Base-by-base conservation (phyloP, 1,140 invertebrate genomes). In the Chlorops oryzae region DNA sequence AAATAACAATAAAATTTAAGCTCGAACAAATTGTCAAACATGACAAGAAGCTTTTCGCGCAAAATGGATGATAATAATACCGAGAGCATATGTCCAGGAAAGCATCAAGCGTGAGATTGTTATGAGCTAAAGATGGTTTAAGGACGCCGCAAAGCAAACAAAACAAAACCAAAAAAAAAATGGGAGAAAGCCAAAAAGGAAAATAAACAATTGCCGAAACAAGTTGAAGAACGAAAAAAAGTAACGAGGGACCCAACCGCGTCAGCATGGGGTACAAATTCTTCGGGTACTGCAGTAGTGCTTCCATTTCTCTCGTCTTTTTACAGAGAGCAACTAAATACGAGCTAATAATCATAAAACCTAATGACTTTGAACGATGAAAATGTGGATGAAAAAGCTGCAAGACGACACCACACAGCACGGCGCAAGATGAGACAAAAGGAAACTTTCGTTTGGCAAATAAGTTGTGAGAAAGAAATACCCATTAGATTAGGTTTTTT, bases 261-360 rank as follows among this genome's bases (percentile, higher is more conserved):
- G n/a, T n/a, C n/a, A n/a, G n/a, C n/a, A n/a, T n/a, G n/a, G n/a
- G n/a, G n/a, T n/a, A n/a, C n/a, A n/a, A n/a, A n/a, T n/a, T n/a
- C n/a, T n/a, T n/a, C n/a, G n/a, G n/a, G n/a, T n/a, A n/a, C n/a
- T n/a, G n/a, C n/a, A n/a, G n/a, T n/a, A n/a, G n/a, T n/a, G n/a
- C n/a, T n/a, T n/a, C n/a, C n/a, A n/a, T n/a, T n/a, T n/a, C n/a
- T n/a, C n/a, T n/a, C n/a, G n/a, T n/a, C n/a, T n/a, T n/a, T n/a
- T n/a, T n/a, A n/a, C n/a, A n/a, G n/a, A n/a, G 15, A 41, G 40
- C 17, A 22, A n/a, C 40, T 18, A 59, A 52, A 52, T 65, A 64
- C 65, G 68, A 65, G 65, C 65, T 66, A 69, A 69, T 69, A 69
- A 69, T 69, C 65, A 69, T 69, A 69, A 69, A 69, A 69, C 49